Percentiles rank a stretch among this genome's conserved stretches.
Evolutionary conservation across 2,888 invertebrate species (phyloP).

Genomic region (Lasioglossum zephyrum): DNA sequence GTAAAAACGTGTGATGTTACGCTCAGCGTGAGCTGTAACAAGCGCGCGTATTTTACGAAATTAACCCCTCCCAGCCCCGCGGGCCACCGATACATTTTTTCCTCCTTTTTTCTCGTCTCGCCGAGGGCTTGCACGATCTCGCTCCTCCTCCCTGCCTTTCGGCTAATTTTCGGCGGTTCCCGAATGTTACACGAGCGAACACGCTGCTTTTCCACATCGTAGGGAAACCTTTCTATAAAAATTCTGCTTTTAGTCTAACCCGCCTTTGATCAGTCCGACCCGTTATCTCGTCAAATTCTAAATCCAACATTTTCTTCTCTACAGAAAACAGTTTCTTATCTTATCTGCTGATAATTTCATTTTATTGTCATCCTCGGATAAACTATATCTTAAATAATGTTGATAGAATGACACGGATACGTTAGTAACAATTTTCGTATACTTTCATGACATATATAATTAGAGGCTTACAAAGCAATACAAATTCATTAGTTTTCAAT

Average conservation of each 20-base stretch:
- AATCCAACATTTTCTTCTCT: background rate
- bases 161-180: background rate
- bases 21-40: conserved; percentile 57
- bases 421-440: background rate
- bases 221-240: background rate
- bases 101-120: background rate
- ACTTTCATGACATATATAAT: no score
- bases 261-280: background rate
- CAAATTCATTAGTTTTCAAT: no score
- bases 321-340: background rate
- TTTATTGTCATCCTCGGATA: background rate
- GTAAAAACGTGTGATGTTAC: conserved; percentile 60
- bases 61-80: conserved; percentile 36
- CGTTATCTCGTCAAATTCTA: background rate
- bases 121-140: background rate
- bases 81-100: background rate
- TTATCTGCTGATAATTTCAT: background rate
- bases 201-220: background rate
- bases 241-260: background rate
- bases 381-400: background rate
- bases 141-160: background rate
- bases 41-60: conserved; percentile 55
- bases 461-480: no score
- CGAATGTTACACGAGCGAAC: background rate
- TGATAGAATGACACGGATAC: background rate